Evolutionary conservation across 2,113 vertebrate genomes (phyloP), one percentile per base, ranked within the genome.

Genomic region (Mugil cephalus): DNA sequence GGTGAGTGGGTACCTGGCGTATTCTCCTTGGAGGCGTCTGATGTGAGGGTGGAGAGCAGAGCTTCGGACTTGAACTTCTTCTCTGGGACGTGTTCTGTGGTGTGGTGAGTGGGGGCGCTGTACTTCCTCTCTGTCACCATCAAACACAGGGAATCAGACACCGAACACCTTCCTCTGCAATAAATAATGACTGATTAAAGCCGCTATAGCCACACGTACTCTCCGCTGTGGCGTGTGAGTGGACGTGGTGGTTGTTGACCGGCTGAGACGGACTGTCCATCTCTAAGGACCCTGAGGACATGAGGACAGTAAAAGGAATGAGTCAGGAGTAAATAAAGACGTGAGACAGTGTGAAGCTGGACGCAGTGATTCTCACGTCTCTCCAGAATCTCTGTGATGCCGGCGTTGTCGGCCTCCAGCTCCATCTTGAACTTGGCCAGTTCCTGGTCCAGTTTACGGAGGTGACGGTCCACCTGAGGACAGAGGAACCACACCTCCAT

Each of bases 41-140:
- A 99, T 4, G 98, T 99, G 60, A 99, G 94, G 0, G 98, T 99
- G 52, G 98, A 99, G 7, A 99, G 94, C 84, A 99, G 94, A 73
- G 96, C 98, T 93, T 99, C 98, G n/a, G 98, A 99, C 88, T 99
- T 99, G 87, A 99, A 99, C 87, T 99, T 99, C 95, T 99, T 99
- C 90, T 99, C 98, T 45, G 97, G 95, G 79, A 98, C 93, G 15
- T 99, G 97, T 83, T 99, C 98, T 62, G 96, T 94, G 11, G 96
- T 94, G 90, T 99, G 98, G 78, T 99, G 98, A 69, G 94, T 87
- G 6, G 97, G 94, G 40, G 96, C 92, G 55, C 94, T 97, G 91
- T 98, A 96, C 91, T 98, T 99, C 88, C 98, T 96, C 95, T 99
- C 98, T 99, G 91, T 74, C 43, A 40, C 54, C 6, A 75, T 63